phyloP scores from a whole-genome alignment of 2,797 vertebrate species.

The Myotis myotis region DNA sequence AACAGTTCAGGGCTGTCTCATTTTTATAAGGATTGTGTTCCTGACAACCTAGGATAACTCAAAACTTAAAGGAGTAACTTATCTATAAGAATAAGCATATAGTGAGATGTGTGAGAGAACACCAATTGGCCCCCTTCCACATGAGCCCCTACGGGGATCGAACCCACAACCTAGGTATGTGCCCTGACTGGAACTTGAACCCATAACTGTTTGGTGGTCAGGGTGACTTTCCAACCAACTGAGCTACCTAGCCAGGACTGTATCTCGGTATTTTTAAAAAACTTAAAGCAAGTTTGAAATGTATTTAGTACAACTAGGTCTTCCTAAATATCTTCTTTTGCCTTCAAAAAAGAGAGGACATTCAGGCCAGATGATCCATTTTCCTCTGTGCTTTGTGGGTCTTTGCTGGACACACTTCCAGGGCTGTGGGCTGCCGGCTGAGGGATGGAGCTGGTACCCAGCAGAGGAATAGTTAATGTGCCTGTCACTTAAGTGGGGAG shows the following conservation, averaged over 20 bases:
- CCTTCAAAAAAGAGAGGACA: neutral
- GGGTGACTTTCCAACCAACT: too few relatives aligned
- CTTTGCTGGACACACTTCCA: neutral
- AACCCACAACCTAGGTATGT: too few relatives aligned
- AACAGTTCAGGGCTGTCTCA: neutral
- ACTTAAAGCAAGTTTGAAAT: neutral
- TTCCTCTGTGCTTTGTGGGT: neutral
- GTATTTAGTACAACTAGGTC: neutral
- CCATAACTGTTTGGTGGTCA: too few relatives aligned
- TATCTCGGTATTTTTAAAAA: neutral
- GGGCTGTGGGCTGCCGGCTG: neutral
- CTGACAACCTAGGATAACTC: neutral
- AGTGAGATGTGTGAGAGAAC: neutral
- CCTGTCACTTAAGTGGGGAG: neutral
- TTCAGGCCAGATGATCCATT: neutral
- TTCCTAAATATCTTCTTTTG: neutral
- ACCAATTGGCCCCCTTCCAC: too few relatives aligned
- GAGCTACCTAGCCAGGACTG: neutral
- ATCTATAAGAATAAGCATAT: neutral
- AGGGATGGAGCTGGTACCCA: neutral
- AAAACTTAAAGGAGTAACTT: constrained; percentile 16
- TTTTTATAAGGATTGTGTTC: neutral
- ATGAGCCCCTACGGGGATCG: too few relatives aligned
- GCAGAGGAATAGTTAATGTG: constrained; percentile 36
- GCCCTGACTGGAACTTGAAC: too few relatives aligned